These are phyloP conservation scores for Himalopsyche phryganea DNA, from an alignment of 1,140 invertebrate species.

Conservation along the genomic window DNA sequence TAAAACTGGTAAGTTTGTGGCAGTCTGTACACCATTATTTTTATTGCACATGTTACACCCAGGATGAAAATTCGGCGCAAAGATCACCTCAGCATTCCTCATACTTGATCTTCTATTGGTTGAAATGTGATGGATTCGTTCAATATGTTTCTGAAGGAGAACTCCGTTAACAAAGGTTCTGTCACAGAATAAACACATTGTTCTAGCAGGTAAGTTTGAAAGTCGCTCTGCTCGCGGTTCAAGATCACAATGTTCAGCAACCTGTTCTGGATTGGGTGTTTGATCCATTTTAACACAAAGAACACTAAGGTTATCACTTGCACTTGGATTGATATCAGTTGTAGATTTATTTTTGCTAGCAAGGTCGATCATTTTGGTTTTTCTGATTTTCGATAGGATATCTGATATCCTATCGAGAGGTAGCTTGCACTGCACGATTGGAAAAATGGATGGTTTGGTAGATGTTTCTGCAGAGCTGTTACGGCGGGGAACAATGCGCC, in stretches of 20 bases:
- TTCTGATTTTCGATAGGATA: constrained; percentile 25
- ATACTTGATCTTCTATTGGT: constrained; percentile 40
- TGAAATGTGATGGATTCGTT: constrained; percentile 50
- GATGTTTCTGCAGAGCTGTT: background rate
- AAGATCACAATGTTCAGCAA: background rate
- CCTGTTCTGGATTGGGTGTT: too few relatives aligned
- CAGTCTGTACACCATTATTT: constrained; percentile 34
- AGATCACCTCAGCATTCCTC: constrained; percentile 30
- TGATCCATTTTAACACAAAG: background rate
- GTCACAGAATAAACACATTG: constrained; percentile 60
- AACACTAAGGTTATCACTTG: constrained; percentile 23
- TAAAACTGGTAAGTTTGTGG: constrained; percentile 40
- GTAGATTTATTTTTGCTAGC: constrained; percentile 15
- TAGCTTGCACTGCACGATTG: constrained; percentile 26
- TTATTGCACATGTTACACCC: constrained; percentile 43
- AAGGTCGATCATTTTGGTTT: constrained; percentile 1
- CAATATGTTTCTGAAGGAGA: constrained; percentile 56
- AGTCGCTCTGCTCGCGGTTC: background rate
- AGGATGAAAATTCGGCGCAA: constrained; percentile 25
- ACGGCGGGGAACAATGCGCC: constrained; percentile 6
- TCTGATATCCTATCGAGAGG: constrained; percentile 24
- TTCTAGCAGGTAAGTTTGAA: constrained; percentile 14
- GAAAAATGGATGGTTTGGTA: background rate
- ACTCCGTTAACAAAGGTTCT: constrained; percentile 57
- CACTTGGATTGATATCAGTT: constrained; percentile 14